Base-by-base conservation (phyloP, 2,113 vertebrate genomes). In the Corvus moneduloides region DNA sequence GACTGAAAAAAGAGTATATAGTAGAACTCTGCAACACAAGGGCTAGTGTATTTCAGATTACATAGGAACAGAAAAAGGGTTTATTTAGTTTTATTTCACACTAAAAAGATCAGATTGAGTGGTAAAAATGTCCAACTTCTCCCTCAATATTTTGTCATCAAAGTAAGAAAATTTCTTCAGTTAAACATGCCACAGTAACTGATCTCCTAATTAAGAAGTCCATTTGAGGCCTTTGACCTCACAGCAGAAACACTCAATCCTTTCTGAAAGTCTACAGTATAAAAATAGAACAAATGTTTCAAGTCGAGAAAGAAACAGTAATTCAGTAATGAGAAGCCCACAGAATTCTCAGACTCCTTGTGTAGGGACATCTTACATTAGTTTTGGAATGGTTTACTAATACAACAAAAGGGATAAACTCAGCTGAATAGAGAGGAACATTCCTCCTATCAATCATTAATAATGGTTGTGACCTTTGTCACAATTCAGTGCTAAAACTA, bases 281-380 rank as follows among this genome's bases (percentile, higher is more conserved):
- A 10, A 61, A 71, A 73, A 33, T 2, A 39, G 5, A 48, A 43
- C 12, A 78, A 78, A 58, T 7, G 49, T 72, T 78, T 48, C 9
- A 63, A n/a, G 9, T 35, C 37, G 28, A 37, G 62, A 59, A 66
- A 11, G 16, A 54, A 8, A 15, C 0, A 4, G 17, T 17, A 61
- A 71, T n/a, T 88, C 19, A 48, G 3, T 26, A 69, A 37, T 16
- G 9, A 46, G n/a, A 87, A 87, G 61, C 11, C 1, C 18, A 77
- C 16, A 48, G 21, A 73, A 66, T 48, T 74, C n/a, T 37, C 30
- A 32, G 26, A 30, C 4, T 48, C 6, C 39, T 8, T 51, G 6
- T 26, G 3, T 22, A 37, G 9, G 4, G 21, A 26, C 2, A 18
- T 7, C 7, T 46, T 32, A 33, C 0, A 3, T 8, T 5, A 33